phyloP scores from a whole-genome alignment of 2,888 invertebrate genomes.

The Leistus spinibarbis region DNA sequence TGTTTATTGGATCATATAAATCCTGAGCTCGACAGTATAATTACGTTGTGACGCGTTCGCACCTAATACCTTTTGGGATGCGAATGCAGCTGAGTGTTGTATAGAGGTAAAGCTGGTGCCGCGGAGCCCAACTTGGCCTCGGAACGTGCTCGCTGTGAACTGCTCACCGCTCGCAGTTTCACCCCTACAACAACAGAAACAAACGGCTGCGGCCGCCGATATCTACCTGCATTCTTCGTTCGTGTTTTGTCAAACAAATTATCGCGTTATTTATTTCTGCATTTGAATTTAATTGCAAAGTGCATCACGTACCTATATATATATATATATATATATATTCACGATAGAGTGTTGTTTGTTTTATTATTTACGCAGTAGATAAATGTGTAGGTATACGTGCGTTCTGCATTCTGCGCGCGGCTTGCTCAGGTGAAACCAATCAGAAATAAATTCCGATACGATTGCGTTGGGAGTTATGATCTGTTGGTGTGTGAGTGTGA shows the following conservation, averaged over 20 bases:
- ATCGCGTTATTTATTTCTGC: neutral
- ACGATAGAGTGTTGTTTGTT: neutral
- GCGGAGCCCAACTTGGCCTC: neutral
- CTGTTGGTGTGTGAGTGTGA: neutral
- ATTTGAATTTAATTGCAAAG: neutral
- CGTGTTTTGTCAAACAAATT: neutral
- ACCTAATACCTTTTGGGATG: conserved; percentile 27
- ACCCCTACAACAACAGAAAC: neutral
- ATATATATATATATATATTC: neutral
- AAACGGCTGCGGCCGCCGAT: neutral
- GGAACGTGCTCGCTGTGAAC: neutral
- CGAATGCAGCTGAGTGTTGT: conserved; percentile 2
- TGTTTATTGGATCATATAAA: conserved; percentile 53
- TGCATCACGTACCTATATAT: neutral
- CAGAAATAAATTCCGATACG: conserved; percentile 2
- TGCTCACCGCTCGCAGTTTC: too few relatives aligned
- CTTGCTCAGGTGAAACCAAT: neutral
- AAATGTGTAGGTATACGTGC: neutral
- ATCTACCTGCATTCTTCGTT: neutral
- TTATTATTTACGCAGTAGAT: neutral
- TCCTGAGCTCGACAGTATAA: conserved; percentile 51
- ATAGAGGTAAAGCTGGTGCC: neutral
- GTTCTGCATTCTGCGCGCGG: neutral
- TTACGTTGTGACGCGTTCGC: conserved; percentile 47
- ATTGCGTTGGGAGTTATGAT: conserved; percentile 20